Conservation (phyloP, 2,797 vertebrate genomes). For the Sciurus vulgaris region DNA sequence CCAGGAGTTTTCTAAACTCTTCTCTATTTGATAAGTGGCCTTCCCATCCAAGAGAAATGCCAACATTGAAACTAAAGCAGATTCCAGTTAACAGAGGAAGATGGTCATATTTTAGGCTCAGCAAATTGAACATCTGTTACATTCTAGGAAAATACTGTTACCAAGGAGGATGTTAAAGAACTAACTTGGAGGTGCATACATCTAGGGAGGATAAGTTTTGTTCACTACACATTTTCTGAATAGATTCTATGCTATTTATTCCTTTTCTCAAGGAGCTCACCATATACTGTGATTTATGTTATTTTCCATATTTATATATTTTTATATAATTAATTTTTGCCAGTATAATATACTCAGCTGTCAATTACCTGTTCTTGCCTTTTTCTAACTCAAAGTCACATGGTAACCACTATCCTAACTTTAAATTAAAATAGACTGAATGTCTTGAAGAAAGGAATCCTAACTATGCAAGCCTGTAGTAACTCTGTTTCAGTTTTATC, state of each 20-base stretch:
- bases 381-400: not conserved
- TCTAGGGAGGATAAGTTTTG: not conserved
- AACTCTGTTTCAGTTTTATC: constrained; percentile 63
- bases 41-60: not conserved
- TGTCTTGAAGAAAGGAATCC: constrained; percentile 65
- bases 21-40: not conserved
- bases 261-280: not conserved
- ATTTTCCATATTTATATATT: not conserved
- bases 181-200: not conserved
- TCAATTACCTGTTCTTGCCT: not conserved
- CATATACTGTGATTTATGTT: not conserved
- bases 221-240: constrained; percentile 1
- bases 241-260: not conserved
- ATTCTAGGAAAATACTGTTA: not conserved
- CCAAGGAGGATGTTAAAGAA: not conserved
- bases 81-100: not conserved
- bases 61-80: not conserved
- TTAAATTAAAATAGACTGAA: constrained; percentile 26
- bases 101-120: not conserved
- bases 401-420: not conserved
- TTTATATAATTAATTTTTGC: not conserved
- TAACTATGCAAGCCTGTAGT: constrained; percentile 30
- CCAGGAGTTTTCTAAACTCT: not conserved
- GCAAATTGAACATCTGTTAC: not conserved
- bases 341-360: not conserved